Conservation (phyloP, 2,797 vertebrate genomes). For the Lates japonicus region DNA sequence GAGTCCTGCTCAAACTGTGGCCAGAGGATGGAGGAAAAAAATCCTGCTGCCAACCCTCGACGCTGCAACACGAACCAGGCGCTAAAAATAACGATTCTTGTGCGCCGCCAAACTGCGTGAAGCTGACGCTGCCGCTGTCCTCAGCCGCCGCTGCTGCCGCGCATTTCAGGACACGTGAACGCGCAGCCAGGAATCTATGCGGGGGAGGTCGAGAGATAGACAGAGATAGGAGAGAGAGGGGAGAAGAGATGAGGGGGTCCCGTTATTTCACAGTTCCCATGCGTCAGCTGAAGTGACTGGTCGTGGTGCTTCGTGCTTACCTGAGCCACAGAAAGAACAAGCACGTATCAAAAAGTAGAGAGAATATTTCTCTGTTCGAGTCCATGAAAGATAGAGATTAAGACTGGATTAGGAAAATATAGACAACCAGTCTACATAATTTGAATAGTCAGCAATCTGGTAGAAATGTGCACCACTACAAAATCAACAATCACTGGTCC, state of each 20-base stretch:
- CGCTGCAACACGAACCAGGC: slow-evolving; percentile 68
- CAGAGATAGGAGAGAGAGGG: slow-evolving; percentile 2
- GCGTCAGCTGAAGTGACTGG: not conserved
- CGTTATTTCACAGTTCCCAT: slow-evolving; percentile 23
- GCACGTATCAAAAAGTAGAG: not conserved
- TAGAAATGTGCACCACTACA: too few relatives aligned
- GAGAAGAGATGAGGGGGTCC: slow-evolving; percentile 18
- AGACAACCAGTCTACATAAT: too few relatives aligned
- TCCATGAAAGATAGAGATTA: too few relatives aligned
- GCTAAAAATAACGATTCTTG: slow-evolving; percentile 75
- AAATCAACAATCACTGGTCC: too few relatives aligned
- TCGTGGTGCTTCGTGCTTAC: not conserved
- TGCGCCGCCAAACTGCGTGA: slow-evolving; percentile 37
- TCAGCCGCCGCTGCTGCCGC: slow-evolving; percentile 45
- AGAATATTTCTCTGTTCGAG: not conserved
- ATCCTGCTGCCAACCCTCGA: slow-evolving; percentile 4
- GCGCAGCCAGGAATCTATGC: slow-evolving; percentile 80
- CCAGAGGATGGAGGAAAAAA: slow-evolving; percentile 20
- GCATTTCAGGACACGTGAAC: slow-evolving; percentile 67
- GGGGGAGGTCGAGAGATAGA: slow-evolving; percentile 58
- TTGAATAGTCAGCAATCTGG: too few relatives aligned
- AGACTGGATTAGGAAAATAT: too few relatives aligned
- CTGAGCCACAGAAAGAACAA: not conserved
- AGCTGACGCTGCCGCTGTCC: slow-evolving; percentile 42
- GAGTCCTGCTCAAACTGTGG: slow-evolving; percentile 35